Percentiles rank a stretch among this genome's conserved stretches.
phyloP scores from a whole-genome alignment of 2,888 invertebrate species.

The Eupithecia pulchellata region DNA sequence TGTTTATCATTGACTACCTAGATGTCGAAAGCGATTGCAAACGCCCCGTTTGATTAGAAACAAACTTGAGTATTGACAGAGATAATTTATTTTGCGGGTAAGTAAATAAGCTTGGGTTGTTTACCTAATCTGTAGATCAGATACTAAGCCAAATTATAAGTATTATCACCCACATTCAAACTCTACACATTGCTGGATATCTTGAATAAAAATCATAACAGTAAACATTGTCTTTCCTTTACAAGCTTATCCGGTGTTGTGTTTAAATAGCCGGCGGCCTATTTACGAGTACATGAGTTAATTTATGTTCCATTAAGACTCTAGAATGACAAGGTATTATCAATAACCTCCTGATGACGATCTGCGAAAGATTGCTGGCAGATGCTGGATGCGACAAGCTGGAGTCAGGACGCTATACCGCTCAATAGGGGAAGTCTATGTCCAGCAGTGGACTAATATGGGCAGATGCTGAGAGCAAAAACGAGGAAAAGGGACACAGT shows the following conservation, averaged over 20 bases:
- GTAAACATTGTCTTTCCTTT: constrained; percentile 10
- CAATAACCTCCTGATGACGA: no score
- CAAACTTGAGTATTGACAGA: constrained; percentile 1
- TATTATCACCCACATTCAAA: not conserved
- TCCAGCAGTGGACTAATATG: no score
- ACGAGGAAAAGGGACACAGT: not conserved
- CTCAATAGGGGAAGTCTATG: no score
- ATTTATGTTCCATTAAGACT: not conserved
- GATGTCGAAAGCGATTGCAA: constrained; percentile 1
- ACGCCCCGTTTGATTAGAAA: not conserved
- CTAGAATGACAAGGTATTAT: not conserved
- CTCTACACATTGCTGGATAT: not conserved
- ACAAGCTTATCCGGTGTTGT: constrained; percentile 22
- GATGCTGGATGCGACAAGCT: no score
- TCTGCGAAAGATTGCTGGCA: no score
- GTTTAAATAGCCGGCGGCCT: constrained; percentile 20
- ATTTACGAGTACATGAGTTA: constrained; percentile 10
- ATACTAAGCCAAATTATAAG: not conserved
- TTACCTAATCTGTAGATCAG: not conserved
- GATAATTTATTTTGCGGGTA: constrained; percentile 3
- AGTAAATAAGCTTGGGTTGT: not conserved
- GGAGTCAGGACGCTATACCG: no score
- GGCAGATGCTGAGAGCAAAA: not conserved
- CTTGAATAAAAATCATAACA: no score
- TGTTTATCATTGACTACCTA: not conserved